Evolutionary conservation across 2,113 vertebrate genomes (phyloP), one percentile per base, ranked within the genome.

Genomic region (Parotia lawesii): DNA sequence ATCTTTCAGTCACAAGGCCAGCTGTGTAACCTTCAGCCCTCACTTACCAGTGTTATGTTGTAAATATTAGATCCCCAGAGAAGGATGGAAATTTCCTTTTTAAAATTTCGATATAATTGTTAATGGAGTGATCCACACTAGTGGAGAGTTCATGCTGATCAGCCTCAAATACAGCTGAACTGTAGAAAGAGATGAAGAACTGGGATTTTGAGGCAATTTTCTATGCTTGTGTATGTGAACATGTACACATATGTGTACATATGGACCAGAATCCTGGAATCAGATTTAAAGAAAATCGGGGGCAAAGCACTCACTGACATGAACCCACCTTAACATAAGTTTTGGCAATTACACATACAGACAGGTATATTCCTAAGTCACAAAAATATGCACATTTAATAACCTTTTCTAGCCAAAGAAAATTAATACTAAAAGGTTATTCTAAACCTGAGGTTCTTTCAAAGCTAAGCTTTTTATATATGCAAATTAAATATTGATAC

Each of bases 31-130:
- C 15, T 40, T 61, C 27, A 40, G 70, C n/a, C 11, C 38, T 81
- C 53, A 51, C 37, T 93, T 91, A 14, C 42, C 48, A 90, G 22
- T 6, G 15, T 23, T 85, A 42, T 38, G 42, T 83, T 96, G 62
- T 91, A 85, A 94, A 48, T 91, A 85, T 65, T 64, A 77, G 62
- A 71, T 92, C 65, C 66, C n/a, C 66, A 47, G 87, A 77, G 57
- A 83, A 95, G 53, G 71, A 81, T 88, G 24, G 33, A 90, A 69
- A 57, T 71, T 67, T 31, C 14, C 93, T 95, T 89, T 61, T 44
- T 86, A 67, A 94, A 58, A 94, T 35, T 47, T 75, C 91, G 71
- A 89, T 77, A 93, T 90, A 79, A 54, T 64, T 93, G 42, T 45
- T 94, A 76, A 93, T 87, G 51, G 35, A 73, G 45, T 64, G 17